phyloP scores from a whole-genome alignment of 2,797 vertebrate species.

The Naso thynnoides region DNA sequence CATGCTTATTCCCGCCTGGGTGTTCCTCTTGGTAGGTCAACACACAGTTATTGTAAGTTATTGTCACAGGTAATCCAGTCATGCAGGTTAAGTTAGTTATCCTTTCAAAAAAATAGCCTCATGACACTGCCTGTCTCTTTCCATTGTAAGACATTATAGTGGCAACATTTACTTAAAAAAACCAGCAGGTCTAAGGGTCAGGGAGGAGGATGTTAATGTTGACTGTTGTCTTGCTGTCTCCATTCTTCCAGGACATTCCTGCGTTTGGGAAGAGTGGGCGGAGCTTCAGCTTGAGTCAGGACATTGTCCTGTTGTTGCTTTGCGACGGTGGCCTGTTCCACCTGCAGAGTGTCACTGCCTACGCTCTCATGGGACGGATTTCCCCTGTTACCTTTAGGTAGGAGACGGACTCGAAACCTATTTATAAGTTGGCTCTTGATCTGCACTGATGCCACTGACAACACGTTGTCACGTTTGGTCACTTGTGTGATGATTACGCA shows the following conservation, averaged over 20 bases:
- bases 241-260: conserved; percentile 87
- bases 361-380: conserved; percentile 96
- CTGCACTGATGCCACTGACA: background rate
- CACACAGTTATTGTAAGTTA: background rate
- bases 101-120: background rate
- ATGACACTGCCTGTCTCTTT: background rate
- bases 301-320: conserved; percentile 89
- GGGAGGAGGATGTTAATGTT: background rate
- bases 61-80: background rate
- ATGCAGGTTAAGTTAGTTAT: background rate
- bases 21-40: conserved; percentile 91
- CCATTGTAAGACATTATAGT: background rate
- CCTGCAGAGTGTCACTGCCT: conserved; percentile 96
- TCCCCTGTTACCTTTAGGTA: conserved; percentile 98
- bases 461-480: background rate
- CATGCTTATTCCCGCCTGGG: conserved; percentile 96
- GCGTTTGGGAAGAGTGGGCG: conserved; percentile 85
- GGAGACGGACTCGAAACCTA: background rate
- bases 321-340: conserved; percentile 93
- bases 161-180: background rate
- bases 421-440: background rate
- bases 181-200: background rate
- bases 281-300: conserved; percentile 89
- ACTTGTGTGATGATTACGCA: background rate
- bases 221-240: background rate